phyloP scores from a whole-genome alignment of 1,140 invertebrate species.

The Diabrotica virgifera region DNA sequence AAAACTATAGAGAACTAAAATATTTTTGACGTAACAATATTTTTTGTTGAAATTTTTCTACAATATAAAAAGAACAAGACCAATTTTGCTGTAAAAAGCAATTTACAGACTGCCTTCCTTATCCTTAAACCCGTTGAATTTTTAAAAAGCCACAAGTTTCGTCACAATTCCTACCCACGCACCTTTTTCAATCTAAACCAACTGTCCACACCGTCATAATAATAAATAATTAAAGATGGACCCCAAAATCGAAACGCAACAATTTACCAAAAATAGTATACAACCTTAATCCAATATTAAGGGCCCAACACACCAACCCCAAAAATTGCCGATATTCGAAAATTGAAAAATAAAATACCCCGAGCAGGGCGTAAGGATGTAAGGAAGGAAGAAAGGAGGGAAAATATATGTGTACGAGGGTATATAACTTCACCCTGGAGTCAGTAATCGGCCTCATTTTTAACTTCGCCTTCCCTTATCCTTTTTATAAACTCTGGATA shows the following conservation, averaged over 20 bases:
- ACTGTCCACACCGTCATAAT: too few species aligned
- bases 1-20: too few species aligned
- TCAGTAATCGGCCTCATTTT: neutral
- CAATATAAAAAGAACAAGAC: too few species aligned
- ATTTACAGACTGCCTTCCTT: too few species aligned
- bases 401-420: slow-evolving; percentile 2
- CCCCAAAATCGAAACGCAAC: neutral
- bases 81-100: too few species aligned
- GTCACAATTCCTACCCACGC: too few species aligned
- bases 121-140: too few species aligned
- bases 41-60: too few species aligned
- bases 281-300: neutral
- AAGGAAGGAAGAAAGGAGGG: neutral
- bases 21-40: too few species aligned
- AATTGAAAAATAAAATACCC: neutral
- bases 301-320: neutral
- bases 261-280: neutral
- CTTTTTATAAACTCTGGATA: slow-evolving; percentile 3
- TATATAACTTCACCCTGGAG: neutral
- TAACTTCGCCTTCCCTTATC: slow-evolving; percentile 1
- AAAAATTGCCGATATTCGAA: slow-evolving; percentile 1
- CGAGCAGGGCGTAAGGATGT: neutral
- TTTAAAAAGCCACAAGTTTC: too few species aligned
- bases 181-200: too few species aligned
- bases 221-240: too few species aligned